Percentiles rank a stretch among this genome's conserved stretches.
Evolutionary conservation across 2,113 vertebrate genomes (phyloP).

Genomic region (Spheniscus mendiculus): DNA sequence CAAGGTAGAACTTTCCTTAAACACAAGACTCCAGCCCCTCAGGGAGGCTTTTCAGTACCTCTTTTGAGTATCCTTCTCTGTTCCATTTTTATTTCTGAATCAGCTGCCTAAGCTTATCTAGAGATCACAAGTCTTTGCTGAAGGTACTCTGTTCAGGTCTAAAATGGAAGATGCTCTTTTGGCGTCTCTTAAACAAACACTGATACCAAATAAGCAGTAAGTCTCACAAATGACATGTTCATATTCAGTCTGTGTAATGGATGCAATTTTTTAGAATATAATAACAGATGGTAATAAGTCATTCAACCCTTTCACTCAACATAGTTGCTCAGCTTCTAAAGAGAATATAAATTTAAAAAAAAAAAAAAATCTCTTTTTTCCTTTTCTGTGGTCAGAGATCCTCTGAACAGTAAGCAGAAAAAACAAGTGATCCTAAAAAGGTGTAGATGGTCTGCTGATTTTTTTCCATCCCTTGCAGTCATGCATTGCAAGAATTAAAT

Average conservation of each 20-base stretch:
- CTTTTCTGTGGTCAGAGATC: not conserved
- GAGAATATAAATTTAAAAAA: not conserved
- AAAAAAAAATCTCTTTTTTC: not conserved
- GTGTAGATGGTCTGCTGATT: not conserved
- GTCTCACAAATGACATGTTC: not conserved
- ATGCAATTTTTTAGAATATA: not conserved
- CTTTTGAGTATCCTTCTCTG: not conserved
- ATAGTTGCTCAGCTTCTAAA: not conserved
- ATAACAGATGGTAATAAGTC: not conserved
- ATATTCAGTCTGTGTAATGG: not conserved
- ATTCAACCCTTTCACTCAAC: not conserved
- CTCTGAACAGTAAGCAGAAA: not conserved
- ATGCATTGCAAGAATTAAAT: not conserved
- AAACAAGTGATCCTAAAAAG: not conserved
- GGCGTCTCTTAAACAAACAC: not conserved
- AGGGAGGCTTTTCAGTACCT: not conserved
- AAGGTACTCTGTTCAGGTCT: not conserved
- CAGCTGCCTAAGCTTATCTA: not conserved
- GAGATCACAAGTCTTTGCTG: not conserved
- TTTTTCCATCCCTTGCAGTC: not conserved
- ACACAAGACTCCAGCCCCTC: not conserved
- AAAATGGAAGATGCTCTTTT: not conserved
- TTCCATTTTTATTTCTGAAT: not conserved
- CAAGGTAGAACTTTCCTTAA: not conserved
- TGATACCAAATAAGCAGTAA: not conserved